Evolutionary conservation across 1,140 invertebrate genomes (phyloP).

Genomic region (Zelostemma sp.): DNA sequence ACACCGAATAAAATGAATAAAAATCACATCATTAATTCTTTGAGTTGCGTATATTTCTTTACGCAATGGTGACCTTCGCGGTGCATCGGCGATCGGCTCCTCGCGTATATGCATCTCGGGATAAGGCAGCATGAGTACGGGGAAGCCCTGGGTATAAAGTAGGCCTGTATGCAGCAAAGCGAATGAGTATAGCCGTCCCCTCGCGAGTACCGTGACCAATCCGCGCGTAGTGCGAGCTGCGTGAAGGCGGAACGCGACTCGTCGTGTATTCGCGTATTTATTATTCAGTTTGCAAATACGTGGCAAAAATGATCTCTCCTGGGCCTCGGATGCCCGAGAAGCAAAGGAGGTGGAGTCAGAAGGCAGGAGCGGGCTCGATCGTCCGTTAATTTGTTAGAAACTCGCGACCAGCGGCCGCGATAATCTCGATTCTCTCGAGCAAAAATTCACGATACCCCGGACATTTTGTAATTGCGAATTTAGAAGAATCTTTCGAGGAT

Average conservation of each 20-base stretch:
- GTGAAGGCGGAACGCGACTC: conserved; percentile 70
- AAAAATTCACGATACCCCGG: background rate
- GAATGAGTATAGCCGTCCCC: conserved; percentile 65
- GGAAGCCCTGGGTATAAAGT: conserved; percentile 35
- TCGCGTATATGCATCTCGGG: conserved; percentile 36
- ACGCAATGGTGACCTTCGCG: conserved; percentile 42
- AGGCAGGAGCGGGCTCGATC: conserved; percentile 52
- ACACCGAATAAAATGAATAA: conserved; percentile 20
- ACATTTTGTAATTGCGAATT: background rate
- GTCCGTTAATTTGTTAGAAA: conserved; percentile 66
- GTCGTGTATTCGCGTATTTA: conserved; percentile 67
- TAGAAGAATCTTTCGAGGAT: background rate
- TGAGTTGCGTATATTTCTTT: conserved; percentile 26
- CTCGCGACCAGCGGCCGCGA: conserved; percentile 50
- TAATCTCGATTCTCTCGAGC: conserved; percentile 16
- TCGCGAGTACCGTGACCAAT: conserved; percentile 64
- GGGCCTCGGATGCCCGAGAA: conserved; percentile 27
- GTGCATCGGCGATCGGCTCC: conserved; percentile 22
- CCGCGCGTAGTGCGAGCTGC: conserved; percentile 65
- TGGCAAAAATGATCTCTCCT: conserved; percentile 69
- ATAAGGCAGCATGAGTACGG: conserved; percentile 26
- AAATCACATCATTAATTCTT: conserved; percentile 10
- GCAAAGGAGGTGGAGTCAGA: conserved; percentile 56
- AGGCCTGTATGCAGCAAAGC: conserved; percentile 44
- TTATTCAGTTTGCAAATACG: conserved; percentile 71